Percentiles rank a stretch among this genome's conserved stretches.
Evolutionary conservation across 1,140 invertebrate species (phyloP).

Genomic region (Drosophila jambulina): DNA sequence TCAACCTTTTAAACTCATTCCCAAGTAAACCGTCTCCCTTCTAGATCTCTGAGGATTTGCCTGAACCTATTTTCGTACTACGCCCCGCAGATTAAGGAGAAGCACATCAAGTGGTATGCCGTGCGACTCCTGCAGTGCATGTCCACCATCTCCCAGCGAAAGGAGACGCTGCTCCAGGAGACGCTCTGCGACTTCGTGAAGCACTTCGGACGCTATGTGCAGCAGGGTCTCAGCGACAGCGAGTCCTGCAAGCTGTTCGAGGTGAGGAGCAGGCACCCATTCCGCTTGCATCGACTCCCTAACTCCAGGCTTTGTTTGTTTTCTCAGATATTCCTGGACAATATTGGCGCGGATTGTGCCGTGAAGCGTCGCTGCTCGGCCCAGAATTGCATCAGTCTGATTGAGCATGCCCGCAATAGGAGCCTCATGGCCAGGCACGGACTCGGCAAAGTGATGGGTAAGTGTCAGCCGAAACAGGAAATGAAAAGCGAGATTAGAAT

Average conservation of each 20-base stretch:
- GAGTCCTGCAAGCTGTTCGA: slow-evolving; percentile 87
- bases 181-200: slow-evolving; percentile 89
- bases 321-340: slow-evolving; percentile 67
- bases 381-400: slow-evolving; percentile 83
- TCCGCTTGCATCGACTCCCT: not conserved
- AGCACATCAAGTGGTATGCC: slow-evolving; percentile 91
- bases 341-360: slow-evolving; percentile 75
- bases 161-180: slow-evolving; percentile 91
- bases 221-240: slow-evolving; percentile 90
- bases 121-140: slow-evolving; percentile 90
- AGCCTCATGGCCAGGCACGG: slow-evolving; percentile 76
- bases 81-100: slow-evolving; percentile 89
- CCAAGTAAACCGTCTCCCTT: not conserved
- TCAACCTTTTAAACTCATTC: too few species aligned
- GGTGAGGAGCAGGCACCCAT: slow-evolving; percentile 80
- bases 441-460: slow-evolving; percentile 81
- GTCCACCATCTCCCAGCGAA: slow-evolving; percentile 88
- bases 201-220: slow-evolving; percentile 90
- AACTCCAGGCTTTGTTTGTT: slow-evolving; percentile 4
- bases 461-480: slow-evolving; percentile 55
- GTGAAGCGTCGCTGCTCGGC: slow-evolving; percentile 82
- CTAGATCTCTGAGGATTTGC: slow-evolving; percentile 89
- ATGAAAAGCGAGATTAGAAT: slow-evolving; percentile 41
- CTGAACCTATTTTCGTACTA: slow-evolving; percentile 91
- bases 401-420: slow-evolving; percentile 80